A percentile compares a stretch with the other conserved stretches of the same genome.
These are phyloP conservation scores for Phalera bucephala DNA, from an alignment of 2,888 invertebrate species.

Conservation along the genomic window DNA sequence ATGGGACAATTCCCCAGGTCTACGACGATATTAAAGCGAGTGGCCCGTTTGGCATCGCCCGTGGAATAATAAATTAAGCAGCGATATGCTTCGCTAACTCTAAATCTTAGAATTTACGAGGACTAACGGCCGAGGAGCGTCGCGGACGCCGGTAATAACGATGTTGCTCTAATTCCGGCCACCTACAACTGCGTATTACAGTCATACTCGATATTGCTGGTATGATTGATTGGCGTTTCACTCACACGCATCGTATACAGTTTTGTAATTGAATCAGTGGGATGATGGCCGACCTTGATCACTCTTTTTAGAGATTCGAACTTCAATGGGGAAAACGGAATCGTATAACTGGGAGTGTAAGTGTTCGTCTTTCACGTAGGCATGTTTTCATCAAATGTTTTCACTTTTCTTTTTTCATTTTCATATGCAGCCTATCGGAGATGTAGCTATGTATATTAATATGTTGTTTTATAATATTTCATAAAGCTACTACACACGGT, in stretches of 20 bases:
- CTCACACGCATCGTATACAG: slow-evolving; percentile 15
- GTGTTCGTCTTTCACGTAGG: too few relatives aligned
- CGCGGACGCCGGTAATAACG: slow-evolving; percentile 61
- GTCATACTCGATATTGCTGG: slow-evolving; percentile 21
- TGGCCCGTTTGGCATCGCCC: slow-evolving; percentile 39
- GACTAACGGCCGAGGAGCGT: slow-evolving; percentile 45
- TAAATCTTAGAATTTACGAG: slow-evolving; percentile 56
- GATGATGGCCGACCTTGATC: slow-evolving; percentile 7
- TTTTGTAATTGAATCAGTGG: slow-evolving; percentile 15
- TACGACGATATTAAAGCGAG: slow-evolving; percentile 19
- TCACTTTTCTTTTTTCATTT: too few relatives aligned
- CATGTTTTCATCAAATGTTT: too few relatives aligned
- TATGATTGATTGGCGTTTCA: slow-evolving; percentile 30
- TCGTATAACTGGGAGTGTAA: too few relatives aligned
- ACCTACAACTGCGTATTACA: slow-evolving; percentile 20
- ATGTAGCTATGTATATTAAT: too few relatives aligned
- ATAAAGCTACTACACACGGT: too few relatives aligned
- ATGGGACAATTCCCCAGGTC: slow-evolving; percentile 15
- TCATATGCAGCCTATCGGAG: too few relatives aligned
- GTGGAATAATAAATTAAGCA: slow-evolving; percentile 40
- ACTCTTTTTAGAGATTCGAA: slow-evolving; percentile 2
- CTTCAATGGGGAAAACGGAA: too few relatives aligned
- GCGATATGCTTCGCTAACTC: slow-evolving; percentile 36
- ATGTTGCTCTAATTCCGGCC: slow-evolving; percentile 53
- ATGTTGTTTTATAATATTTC: too few relatives aligned